These are phyloP conservation scores for Hyalella azteca DNA, from an alignment of 2,888 invertebrate species.

Conservation along the genomic window DNA sequence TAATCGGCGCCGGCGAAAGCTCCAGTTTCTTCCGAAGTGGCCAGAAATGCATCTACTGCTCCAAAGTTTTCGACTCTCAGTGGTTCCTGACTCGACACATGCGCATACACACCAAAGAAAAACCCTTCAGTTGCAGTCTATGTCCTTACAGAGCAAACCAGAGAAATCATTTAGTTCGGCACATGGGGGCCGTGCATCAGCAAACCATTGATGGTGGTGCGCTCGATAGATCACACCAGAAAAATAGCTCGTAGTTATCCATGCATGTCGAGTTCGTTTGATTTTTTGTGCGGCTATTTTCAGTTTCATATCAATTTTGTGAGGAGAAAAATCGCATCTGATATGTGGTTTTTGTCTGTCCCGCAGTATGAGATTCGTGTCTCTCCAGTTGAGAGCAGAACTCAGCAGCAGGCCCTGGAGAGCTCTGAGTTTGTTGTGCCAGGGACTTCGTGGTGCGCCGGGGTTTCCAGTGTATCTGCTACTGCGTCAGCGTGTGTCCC, in stretches of 20 bases:
- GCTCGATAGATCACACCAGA: background rate
- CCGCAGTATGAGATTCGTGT: slow-evolving; percentile 19
- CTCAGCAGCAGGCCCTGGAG: background rate
- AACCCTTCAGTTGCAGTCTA: slow-evolving; percentile 47
- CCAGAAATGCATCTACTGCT: slow-evolving; percentile 38
- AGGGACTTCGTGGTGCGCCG: background rate
- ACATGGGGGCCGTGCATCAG: slow-evolving; percentile 23
- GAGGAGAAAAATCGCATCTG: background rate
- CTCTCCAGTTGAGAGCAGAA: background rate
- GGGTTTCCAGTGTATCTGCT: background rate
- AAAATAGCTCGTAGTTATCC: background rate
- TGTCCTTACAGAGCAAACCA: slow-evolving; percentile 39
- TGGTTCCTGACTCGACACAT: slow-evolving; percentile 44
- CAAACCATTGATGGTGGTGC: background rate
- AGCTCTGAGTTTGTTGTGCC: background rate
- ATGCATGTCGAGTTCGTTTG: too few species aligned
- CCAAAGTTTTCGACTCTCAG: slow-evolving; percentile 35
- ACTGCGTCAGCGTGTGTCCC: background rate
- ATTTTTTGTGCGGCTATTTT: background rate
- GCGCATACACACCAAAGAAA: slow-evolving; percentile 51
- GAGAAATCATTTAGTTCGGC: slow-evolving; percentile 32
- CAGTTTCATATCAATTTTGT: background rate
- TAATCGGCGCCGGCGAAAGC: background rate
- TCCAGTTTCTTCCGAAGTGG: slow-evolving; percentile 11
- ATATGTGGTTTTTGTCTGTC: slow-evolving; percentile 27